phyloP scores from a whole-genome alignment of 2,113 vertebrate species.

The Triplophysa dalaica region DNA sequence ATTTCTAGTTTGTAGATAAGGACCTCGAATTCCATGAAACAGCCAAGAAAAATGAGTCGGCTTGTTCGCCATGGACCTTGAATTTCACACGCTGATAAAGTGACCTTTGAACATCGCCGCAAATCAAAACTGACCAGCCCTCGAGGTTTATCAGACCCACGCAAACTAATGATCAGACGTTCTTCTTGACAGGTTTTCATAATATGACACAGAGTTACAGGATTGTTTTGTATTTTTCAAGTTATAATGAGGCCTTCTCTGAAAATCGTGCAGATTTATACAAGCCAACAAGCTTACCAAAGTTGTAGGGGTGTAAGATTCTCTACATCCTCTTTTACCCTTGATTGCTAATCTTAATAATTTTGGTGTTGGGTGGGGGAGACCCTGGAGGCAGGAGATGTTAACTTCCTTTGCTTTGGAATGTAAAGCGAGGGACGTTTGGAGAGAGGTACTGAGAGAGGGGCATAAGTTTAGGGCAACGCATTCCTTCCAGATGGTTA shows the following conservation, averaged over 20 bases:
- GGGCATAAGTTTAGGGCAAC: neutral
- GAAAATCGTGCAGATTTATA: neutral
- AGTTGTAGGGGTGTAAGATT: slow-evolving; percentile 55
- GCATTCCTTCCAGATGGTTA: slow-evolving; percentile 14
- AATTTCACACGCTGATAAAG: slow-evolving; percentile 22
- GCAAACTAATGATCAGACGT: slow-evolving; percentile 9
- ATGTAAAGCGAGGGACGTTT: slow-evolving; percentile 45
- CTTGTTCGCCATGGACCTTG: neutral
- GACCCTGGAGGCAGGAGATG: slow-evolving; percentile 55
- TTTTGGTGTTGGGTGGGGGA: slow-evolving; percentile 52
- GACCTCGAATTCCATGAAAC: slow-evolving; percentile 12
- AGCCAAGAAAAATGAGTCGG: slow-evolving; percentile 12
- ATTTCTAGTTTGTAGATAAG: slow-evolving; percentile 17
- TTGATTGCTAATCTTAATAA: slow-evolving; percentile 67
- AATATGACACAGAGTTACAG: slow-evolving; percentile 1
- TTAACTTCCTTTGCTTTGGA: slow-evolving; percentile 63
- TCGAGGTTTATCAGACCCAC: slow-evolving; percentile 6
- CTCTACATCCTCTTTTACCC: slow-evolving; percentile 58
- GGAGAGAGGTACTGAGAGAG: neutral
- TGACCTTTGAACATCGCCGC: slow-evolving; percentile 16
- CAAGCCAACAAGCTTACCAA: neutral
- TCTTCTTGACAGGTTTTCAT: slow-evolving; percentile 19
- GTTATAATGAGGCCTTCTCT: neutral
- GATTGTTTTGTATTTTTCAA: neutral
- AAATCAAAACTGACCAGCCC: neutral